phyloP scores from a whole-genome alignment of 2,888 invertebrate species.

The Dryocosmus kuriphilus region DNA sequence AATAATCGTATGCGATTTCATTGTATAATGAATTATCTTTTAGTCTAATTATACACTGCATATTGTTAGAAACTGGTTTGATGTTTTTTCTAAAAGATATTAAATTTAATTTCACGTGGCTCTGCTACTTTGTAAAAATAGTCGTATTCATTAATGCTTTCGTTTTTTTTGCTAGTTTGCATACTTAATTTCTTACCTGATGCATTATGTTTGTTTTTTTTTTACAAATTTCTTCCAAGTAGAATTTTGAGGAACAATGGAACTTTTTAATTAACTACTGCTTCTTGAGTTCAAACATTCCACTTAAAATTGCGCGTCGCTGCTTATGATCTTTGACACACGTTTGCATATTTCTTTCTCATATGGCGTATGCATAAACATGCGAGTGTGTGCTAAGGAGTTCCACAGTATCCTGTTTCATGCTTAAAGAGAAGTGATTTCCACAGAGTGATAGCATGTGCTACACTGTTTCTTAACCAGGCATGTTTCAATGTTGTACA shows the following conservation, averaged over 20 bases:
- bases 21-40: not conserved
- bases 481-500: constrained; percentile 34
- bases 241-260: not conserved
- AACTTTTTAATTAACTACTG: not conserved
- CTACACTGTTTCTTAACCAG: constrained; percentile 19
- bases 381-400: not conserved
- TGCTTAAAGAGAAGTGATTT: constrained; percentile 16
- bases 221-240: not conserved
- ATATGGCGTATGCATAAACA: not conserved
- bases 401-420: constrained; percentile 35
- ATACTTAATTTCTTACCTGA: not conserved
- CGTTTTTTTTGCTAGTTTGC: not conserved
- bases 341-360: constrained; percentile 31
- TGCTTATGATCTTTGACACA: constrained; percentile 26
- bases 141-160: not conserved
- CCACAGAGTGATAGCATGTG: not conserved
- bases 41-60: not conserved
- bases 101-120: not conserved
- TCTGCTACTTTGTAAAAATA: not conserved
- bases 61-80: not conserved
- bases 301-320: constrained; percentile 19
- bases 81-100: not conserved
- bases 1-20: not conserved
- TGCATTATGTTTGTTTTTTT: not conserved
- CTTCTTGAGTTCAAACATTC: not conserved